These are phyloP conservation scores for Drosophila oshimai DNA, from an alignment of 1,140 invertebrate species.

Conservation along the genomic window DNA sequence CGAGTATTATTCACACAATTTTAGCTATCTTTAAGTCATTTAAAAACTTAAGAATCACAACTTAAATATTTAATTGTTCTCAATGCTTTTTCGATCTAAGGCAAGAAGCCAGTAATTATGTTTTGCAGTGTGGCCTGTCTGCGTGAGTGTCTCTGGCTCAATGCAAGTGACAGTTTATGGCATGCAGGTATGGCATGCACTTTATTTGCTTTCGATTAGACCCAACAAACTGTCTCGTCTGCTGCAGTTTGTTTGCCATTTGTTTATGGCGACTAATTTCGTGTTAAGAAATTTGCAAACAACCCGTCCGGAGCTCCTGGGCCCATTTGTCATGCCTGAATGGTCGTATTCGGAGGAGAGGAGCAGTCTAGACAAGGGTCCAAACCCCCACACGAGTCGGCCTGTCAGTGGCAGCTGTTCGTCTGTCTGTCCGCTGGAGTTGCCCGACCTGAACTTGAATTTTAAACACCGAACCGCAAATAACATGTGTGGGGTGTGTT, in stretches of 20 bases:
- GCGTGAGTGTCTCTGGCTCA: constrained; percentile 35
- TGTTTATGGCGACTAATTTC: constrained; percentile 78
- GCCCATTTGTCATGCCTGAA: constrained; percentile 36
- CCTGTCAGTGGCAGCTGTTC: constrained; percentile 67
- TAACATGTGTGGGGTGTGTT: constrained; percentile 51
- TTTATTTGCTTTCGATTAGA: constrained; percentile 80
- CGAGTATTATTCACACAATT: too few species aligned
- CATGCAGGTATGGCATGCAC: constrained; percentile 79
- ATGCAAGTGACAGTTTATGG: constrained; percentile 77
- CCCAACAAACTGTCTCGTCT: constrained; percentile 35
- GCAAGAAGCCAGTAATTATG: too few species aligned
- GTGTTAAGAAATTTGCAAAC: constrained; percentile 79
- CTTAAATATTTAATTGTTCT: too few species aligned
- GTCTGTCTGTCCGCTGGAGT: constrained; percentile 28
- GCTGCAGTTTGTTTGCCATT: constrained; percentile 60
- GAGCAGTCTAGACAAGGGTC: constrained; percentile 33
- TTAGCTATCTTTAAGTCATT: too few species aligned
- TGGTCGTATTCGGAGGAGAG: neutral
- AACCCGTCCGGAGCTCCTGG: constrained; percentile 21
- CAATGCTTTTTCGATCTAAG: too few species aligned
- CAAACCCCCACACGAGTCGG: neutral
- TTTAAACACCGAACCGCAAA: constrained; percentile 68
- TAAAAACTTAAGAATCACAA: too few species aligned
- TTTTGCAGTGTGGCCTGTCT: neutral
- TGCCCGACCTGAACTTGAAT: constrained; percentile 62